Conservation (phyloP, 2,113 vertebrate species). For the Callorhinus ursinus region DNA sequence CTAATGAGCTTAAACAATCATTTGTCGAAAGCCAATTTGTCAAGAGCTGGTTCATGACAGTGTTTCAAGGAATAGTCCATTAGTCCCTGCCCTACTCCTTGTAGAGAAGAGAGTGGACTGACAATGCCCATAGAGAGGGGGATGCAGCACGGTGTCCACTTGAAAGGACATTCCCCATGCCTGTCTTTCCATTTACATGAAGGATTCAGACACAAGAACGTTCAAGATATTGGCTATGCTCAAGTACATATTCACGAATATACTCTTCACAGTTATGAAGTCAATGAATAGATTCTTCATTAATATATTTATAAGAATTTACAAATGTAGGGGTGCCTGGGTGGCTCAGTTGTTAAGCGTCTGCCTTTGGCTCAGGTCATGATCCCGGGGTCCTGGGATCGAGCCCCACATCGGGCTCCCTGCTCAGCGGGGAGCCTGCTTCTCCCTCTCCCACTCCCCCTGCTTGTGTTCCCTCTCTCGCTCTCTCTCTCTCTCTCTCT, state of each 20-base stretch:
- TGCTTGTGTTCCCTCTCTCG: too few relatives aligned
- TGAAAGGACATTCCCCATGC: not conserved
- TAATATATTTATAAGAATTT: not conserved
- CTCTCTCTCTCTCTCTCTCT: too few relatives aligned
- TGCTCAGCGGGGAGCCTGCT: too few relatives aligned
- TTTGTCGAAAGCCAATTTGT: not conserved
- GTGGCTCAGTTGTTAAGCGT: too few relatives aligned
- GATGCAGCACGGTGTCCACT: too few relatives aligned
- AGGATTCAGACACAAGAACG: not conserved
- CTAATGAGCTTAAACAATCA: not conserved
- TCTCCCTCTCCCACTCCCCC: too few relatives aligned
- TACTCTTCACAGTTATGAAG: not conserved
- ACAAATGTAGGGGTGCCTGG: not conserved
- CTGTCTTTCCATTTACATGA: not conserved
- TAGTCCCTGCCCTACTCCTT: not conserved
- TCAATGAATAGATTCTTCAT: not conserved
- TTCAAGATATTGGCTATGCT: not conserved
- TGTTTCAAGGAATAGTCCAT: not conserved
- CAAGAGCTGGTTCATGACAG: not conserved
- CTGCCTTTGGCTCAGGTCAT: too few relatives aligned
- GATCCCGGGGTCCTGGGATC: too few relatives aligned
- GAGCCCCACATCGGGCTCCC: too few relatives aligned
- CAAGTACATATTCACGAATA: not conserved
- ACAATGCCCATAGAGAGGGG: not conserved
- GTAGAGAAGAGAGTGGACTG: not conserved